These are phyloP conservation scores for Lissonota sp. DNA, from an alignment of 2,888 invertebrate species.

Conservation along the genomic window DNA sequence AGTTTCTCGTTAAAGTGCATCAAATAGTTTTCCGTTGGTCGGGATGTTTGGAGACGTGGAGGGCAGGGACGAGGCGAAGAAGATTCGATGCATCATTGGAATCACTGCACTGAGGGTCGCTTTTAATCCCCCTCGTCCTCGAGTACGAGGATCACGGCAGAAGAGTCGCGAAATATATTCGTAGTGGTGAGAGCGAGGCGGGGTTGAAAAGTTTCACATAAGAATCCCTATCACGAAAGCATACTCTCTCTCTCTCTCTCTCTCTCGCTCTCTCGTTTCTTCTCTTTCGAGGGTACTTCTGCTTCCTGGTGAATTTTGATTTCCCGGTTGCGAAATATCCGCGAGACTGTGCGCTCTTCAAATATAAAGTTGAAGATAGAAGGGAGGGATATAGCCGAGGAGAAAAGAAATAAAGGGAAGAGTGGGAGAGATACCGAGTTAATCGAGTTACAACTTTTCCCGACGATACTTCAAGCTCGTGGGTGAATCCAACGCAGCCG, in stretches of 20 bases:
- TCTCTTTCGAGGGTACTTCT: background rate
- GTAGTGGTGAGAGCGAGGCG: background rate
- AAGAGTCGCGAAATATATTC: background rate
- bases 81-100: slow-evolving; percentile 38
- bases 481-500: background rate
- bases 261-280: slow-evolving; percentile 3
- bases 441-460: slow-evolving; percentile 56
- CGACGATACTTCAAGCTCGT: slow-evolving; percentile 16
- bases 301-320: slow-evolving; percentile 55
- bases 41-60: no score
- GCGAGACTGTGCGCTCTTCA: background rate
- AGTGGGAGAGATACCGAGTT: slow-evolving; percentile 23
- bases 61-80: background rate
- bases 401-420: slow-evolving; percentile 13
- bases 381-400: background rate
- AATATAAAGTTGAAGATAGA: background rate
- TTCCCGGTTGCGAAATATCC: slow-evolving; percentile 43
- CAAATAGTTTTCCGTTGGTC: slow-evolving; percentile 39
- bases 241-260: slow-evolving; percentile 8
- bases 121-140: background rate
- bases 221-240: slow-evolving; percentile 30
- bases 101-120: background rate
- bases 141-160: background rate
- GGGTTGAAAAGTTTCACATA: slow-evolving; percentile 37
- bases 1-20: slow-evolving; percentile 60